A percentile compares a stretch with the other conserved stretches of the same genome.
These are phyloP conservation scores for Caprella mutica DNA, from an alignment of 2,888 invertebrate genomes.

Conservation along the genomic window DNA sequence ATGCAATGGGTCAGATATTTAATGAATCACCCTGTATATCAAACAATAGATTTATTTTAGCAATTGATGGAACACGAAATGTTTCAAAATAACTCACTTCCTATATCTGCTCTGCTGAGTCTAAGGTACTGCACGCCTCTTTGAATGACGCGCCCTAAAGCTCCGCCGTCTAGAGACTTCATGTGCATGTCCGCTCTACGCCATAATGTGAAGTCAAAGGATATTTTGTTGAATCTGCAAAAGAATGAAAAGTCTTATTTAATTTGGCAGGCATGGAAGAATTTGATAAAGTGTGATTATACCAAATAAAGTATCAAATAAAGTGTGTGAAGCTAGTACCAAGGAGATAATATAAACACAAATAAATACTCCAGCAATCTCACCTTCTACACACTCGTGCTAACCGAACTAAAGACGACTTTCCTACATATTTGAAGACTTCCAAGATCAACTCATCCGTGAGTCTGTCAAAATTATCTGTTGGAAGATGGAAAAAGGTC, in stretches of 20 bases:
- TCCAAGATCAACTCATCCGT: slow-evolving; percentile 74
- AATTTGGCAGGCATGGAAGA: too few relatives aligned
- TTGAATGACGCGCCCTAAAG: slow-evolving; percentile 60
- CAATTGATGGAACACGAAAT: neutral
- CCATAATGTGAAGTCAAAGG: slow-evolving; percentile 77
- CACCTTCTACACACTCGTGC: slow-evolving; percentile 48
- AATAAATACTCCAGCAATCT: neutral
- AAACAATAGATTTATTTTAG: neutral
- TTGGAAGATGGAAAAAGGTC: too few relatives aligned
- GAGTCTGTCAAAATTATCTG: slow-evolving; percentile 41
- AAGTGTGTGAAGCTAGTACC: neutral
- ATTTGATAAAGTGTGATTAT: neutral
- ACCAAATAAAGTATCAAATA: neutral
- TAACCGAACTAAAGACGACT: slow-evolving; percentile 57
- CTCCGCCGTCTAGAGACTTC: slow-evolving; percentile 53
- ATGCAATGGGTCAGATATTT: too few relatives aligned
- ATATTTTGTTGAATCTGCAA: slow-evolving; percentile 61
- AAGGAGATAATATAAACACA: neutral
- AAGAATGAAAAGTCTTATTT: too few relatives aligned
- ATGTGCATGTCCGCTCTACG: slow-evolving; percentile 63
- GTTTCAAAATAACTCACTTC: neutral
- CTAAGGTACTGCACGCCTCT: slow-evolving; percentile 66
- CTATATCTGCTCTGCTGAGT: slow-evolving; percentile 57
- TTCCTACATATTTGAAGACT: slow-evolving; percentile 72
- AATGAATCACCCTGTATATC: neutral